These are phyloP conservation scores for Tympanuchus pallidicinctus DNA, from an alignment of 2,113 vertebrate species.

Conservation along the genomic window DNA sequence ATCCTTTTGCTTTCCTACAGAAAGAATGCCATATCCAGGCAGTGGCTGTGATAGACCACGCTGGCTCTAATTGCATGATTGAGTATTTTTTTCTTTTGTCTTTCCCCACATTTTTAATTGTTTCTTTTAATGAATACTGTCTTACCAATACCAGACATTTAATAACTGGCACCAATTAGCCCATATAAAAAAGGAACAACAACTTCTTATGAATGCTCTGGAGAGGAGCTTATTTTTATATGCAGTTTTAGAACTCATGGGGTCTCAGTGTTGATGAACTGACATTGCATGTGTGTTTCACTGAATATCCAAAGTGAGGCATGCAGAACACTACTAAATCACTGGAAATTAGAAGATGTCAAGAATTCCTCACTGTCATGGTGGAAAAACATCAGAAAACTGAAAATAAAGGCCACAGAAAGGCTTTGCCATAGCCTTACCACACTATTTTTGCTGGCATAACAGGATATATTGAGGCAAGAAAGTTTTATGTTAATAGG, in stretches of 20 bases:
- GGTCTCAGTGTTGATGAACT: background rate
- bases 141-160: background rate
- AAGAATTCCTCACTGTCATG: background rate
- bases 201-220: background rate
- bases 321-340: background rate
- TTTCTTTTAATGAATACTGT: background rate
- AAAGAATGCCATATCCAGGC: background rate
- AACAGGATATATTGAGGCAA: background rate
- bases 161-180: constrained; percentile 36
- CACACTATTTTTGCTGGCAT: background rate
- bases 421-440: background rate
- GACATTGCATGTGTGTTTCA: background rate
- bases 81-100: background rate
- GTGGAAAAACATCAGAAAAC: constrained; percentile 15
- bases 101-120: no score
- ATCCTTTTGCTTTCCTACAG: background rate
- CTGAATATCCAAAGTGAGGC: background rate
- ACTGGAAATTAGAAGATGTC: background rate
- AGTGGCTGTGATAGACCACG: background rate
- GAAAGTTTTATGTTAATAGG: background rate
- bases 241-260: background rate
- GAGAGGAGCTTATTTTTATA: background rate
- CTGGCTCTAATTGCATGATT: background rate
- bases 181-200: background rate
- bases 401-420: background rate